phyloP scores from a whole-genome alignment of 2,888 invertebrate species.

The Oscheius sp. region DNA sequence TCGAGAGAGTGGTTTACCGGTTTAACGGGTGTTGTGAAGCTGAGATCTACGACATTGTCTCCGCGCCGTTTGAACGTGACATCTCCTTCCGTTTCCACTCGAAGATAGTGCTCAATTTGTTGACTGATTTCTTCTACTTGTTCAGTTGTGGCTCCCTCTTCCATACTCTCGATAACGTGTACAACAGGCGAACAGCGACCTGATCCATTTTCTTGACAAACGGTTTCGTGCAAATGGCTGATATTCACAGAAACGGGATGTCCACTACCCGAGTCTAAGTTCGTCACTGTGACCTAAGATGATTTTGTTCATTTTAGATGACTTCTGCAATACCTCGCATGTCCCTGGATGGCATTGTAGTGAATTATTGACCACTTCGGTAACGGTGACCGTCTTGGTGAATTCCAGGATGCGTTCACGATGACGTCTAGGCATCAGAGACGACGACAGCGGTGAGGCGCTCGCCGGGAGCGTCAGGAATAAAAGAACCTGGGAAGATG shows the following conservation, averaged over 20 bases:
- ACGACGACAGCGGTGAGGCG: constrained; percentile 30
- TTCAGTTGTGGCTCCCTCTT: constrained; percentile 17
- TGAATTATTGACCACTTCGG: constrained; percentile 44
- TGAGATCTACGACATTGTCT: constrained; percentile 51
- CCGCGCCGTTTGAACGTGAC: constrained; percentile 40
- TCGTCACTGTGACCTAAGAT: constrained; percentile 35
- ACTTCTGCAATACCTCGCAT: constrained; percentile 7
- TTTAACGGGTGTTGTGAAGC: constrained; percentile 37
- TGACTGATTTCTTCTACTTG: constrained; percentile 15
- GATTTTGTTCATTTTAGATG: neutral
- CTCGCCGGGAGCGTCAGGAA: constrained; percentile 34
- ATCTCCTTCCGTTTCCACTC: constrained; percentile 19
- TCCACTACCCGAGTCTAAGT: constrained; percentile 33
- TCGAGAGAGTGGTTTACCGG: neutral
- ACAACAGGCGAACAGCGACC: constrained; percentile 26
- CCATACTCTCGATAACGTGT: constrained; percentile 9
- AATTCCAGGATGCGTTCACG: constrained; percentile 54
- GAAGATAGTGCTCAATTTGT: constrained; percentile 3
- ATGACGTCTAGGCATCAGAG: constrained; percentile 48
- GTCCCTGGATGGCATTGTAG: constrained; percentile 26
- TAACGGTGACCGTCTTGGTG: constrained; percentile 57
- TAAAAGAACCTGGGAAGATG: constrained; percentile 21
- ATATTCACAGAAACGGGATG: constrained; percentile 38
- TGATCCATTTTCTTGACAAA: constrained; percentile 19
- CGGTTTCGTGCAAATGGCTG: constrained; percentile 37